phyloP scores from a whole-genome alignment of 2,113 vertebrate genomes.

The Sakesphorus luctuosus region DNA sequence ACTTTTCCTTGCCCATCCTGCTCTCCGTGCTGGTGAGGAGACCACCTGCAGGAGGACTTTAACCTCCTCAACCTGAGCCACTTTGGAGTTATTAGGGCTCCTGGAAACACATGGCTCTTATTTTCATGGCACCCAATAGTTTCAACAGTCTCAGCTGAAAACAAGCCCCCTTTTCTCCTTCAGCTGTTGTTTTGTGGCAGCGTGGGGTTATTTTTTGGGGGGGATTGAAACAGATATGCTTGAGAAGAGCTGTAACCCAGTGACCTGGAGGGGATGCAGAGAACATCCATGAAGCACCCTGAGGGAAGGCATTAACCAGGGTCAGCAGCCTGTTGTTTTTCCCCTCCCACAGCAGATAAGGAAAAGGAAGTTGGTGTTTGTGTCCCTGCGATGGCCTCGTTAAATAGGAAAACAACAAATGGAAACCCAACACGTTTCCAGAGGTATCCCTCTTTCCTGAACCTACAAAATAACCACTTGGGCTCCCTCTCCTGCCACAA shows the following conservation, averaged over 20 bases:
- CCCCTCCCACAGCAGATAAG: background rate
- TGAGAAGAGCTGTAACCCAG: background rate
- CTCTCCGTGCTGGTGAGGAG: background rate
- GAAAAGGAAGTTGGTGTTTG: slow-evolving; percentile 38
- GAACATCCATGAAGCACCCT: background rate
- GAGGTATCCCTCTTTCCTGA: background rate
- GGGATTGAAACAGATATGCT: background rate
- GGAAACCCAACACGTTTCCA: background rate
- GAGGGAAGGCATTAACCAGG: background rate
- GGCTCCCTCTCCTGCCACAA: background rate
- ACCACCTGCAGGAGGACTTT: background rate
- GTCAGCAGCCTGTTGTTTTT: background rate
- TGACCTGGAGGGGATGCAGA: background rate
- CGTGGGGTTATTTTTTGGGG: background rate
- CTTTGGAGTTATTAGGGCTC: background rate
- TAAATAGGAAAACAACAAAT: background rate
- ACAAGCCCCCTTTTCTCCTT: background rate
- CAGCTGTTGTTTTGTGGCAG: background rate
- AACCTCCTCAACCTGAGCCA: background rate
- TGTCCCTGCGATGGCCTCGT: background rate
- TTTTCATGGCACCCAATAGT: background rate
- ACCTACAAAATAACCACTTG: background rate
- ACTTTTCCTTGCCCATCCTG: background rate
- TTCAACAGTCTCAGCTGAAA: background rate
- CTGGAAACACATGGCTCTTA: accelerated